Percentiles rank a stretch among this genome's conserved stretches.
Evolutionary conservation across 2,797 vertebrate genomes (phyloP).

Genomic region (Hapalemur alaotrensis): DNA sequence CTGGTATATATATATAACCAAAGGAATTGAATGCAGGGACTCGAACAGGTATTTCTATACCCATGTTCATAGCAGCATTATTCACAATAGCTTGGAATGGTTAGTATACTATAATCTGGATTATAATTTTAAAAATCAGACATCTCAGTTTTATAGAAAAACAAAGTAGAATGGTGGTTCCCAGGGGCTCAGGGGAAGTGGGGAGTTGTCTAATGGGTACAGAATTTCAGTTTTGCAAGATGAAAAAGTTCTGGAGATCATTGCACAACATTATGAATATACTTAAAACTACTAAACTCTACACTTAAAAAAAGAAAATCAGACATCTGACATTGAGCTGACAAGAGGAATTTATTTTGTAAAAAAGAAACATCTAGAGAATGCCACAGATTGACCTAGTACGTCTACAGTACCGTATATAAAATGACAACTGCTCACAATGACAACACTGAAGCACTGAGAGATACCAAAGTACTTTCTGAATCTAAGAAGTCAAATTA

Average conservation of each 20-base stretch:
- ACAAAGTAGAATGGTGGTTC: not conserved
- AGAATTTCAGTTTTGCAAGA: not conserved
- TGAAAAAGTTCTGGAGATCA: not conserved
- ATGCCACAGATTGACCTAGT: constrained; percentile 33
- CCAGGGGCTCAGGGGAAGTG: not conserved
- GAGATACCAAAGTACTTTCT: constrained; percentile 45
- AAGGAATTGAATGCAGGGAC: not conserved
- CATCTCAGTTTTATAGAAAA: not conserved
- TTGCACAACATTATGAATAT: not conserved
- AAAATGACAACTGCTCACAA: constrained; percentile 49
- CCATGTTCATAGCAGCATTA: not conserved
- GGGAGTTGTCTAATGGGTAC: not conserved
- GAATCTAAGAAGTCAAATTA: constrained; percentile 51
- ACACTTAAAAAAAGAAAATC: not conserved
- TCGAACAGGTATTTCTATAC: not conserved
- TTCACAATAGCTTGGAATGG: not conserved
- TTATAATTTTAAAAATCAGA: constrained; percentile 15
- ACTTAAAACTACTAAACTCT: not conserved
- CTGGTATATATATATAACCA: not conserved
- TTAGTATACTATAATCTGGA: not conserved
- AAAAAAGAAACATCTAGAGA: constrained; percentile 68
- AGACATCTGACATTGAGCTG: not conserved
- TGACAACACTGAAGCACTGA: constrained; percentile 39
- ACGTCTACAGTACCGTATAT: constrained; percentile 38
- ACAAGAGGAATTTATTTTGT: constrained; percentile 67